These are phyloP conservation scores for Aspidapion aeneum DNA, from an alignment of 2,888 invertebrate species.

Conservation along the genomic window DNA sequence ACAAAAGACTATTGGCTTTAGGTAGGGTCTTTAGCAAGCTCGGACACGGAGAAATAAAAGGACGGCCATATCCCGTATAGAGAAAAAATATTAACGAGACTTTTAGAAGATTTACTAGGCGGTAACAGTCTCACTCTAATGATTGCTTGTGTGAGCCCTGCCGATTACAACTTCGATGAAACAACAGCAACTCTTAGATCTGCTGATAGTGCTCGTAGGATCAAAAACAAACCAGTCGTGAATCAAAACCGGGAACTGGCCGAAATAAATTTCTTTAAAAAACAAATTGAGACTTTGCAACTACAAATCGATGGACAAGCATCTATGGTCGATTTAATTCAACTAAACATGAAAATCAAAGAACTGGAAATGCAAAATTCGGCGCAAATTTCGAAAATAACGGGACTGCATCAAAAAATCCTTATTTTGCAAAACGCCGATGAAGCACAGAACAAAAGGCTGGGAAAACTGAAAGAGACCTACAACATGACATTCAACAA, in stretches of 20 bases:
- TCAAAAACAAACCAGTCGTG: slow-evolving; percentile 85
- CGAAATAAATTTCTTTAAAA: slow-evolving; percentile 72
- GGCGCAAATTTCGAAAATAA: slow-evolving; percentile 62
- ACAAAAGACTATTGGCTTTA: slow-evolving; percentile 83
- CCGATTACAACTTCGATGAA: slow-evolving; percentile 83
- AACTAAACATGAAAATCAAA: slow-evolving; percentile 58
- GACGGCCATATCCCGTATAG: slow-evolving; percentile 72
- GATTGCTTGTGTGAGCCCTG: slow-evolving; percentile 95
- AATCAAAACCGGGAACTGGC: slow-evolving; percentile 80
- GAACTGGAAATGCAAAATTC: slow-evolving; percentile 65
- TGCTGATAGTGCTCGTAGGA: slow-evolving; percentile 81
- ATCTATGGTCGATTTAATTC: slow-evolving; percentile 45
- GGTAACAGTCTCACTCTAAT: slow-evolving; percentile 92
- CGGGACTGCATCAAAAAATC: slow-evolving; percentile 66
- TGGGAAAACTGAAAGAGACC: no score
- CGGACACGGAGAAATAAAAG: slow-evolving; percentile 62
- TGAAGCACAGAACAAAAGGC: slow-evolving; percentile 6
- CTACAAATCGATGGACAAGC: slow-evolving; percentile 56
- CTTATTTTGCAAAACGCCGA: slow-evolving; percentile 66
- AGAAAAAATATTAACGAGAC: slow-evolving; percentile 87
- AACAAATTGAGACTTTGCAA: slow-evolving; percentile 67
- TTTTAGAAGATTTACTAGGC: slow-evolving; percentile 91
- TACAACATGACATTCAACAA: no score
- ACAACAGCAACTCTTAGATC: slow-evolving; percentile 86
- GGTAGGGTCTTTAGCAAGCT: slow-evolving; percentile 94